These are phyloP conservation scores for Siderastrea radians DNA, from an alignment of 92 coral and sea anemone species.

Conservation along the genomic window DNA sequence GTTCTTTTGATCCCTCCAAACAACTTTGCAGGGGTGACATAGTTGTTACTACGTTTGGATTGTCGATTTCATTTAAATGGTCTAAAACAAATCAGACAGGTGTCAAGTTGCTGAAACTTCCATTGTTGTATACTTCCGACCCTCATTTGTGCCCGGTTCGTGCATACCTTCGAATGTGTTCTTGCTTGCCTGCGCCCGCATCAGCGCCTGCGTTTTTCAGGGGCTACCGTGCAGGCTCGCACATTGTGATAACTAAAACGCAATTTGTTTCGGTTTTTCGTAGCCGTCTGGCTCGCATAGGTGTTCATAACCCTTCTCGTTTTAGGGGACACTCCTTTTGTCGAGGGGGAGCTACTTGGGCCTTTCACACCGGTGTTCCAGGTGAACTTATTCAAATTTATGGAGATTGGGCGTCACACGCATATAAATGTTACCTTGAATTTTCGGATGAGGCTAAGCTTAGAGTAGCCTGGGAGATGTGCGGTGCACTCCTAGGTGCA, in stretches of 20 bases:
- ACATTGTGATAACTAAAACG: not conserved
- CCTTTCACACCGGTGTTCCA: no score
- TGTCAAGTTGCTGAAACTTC: not conserved
- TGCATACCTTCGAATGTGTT: no score
- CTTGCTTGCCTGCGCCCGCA: no score
- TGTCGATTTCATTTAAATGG: not conserved
- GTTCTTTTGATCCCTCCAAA: not conserved
- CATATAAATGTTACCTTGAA: no score
- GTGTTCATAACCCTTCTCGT: not conserved
- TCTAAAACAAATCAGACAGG: not conserved
- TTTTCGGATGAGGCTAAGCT: no score
- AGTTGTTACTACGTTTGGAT: not conserved
- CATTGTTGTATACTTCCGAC: not conserved
- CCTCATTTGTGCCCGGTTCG: not conserved
- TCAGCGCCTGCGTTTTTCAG: no score
- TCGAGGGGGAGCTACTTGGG: not conserved
- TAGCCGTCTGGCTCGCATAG: not conserved
- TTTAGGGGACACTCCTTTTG: slow-evolving; percentile 7
- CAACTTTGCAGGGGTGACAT: not conserved
- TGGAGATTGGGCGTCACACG: no score
- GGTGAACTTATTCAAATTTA: no score
- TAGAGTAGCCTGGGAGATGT: no score
- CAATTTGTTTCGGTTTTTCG: not conserved
- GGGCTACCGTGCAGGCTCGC: not conserved
- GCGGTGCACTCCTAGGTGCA: no score